These are phyloP conservation scores for Carcina quercana DNA, from an alignment of 2,888 invertebrate genomes.

Conservation along the genomic window DNA sequence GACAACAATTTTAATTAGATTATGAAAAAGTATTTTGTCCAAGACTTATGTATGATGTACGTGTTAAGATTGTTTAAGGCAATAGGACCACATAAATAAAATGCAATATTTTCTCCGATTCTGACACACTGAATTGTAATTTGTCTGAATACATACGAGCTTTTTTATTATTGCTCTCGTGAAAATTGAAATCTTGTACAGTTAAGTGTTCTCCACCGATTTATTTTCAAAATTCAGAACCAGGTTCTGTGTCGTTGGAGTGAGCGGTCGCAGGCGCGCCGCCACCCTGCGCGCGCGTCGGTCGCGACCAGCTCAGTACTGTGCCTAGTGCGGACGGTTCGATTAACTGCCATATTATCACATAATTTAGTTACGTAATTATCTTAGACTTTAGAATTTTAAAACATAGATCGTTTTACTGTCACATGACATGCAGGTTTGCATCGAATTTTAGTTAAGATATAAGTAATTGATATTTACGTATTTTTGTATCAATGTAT, in stretches of 20 bases:
- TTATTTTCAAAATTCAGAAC: conserved; percentile 59
- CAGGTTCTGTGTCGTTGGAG: conserved; percentile 49
- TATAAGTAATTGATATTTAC: conserved; percentile 41
- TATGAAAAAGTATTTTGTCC: conserved; percentile 56
- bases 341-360: conserved; percentile 74
- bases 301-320: conserved; percentile 37
- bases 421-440: conserved; percentile 60
- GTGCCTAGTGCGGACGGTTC: conserved; percentile 67
- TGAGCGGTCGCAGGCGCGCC: conserved; percentile 41
- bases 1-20: conserved; percentile 56
- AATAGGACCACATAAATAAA: no score
- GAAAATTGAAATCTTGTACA: conserved; percentile 9
- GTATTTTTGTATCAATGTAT: conserved; percentile 33
- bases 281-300: no score
- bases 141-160: not conserved
- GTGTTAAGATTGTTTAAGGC: conserved; percentile 34
- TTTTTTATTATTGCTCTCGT: no score
- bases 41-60: conserved; percentile 50
- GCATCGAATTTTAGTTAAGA: conserved; percentile 60
- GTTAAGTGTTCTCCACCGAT: conserved; percentile 62
- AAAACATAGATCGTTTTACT: conserved; percentile 54
- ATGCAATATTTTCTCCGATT: no score
- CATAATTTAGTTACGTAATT: conserved; percentile 64
- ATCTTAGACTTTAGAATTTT: conserved; percentile 59
- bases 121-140: no score